Evolutionary conservation across 2,797 vertebrate genomes (phyloP).

Genomic region (Coregonus suidteri): DNA sequence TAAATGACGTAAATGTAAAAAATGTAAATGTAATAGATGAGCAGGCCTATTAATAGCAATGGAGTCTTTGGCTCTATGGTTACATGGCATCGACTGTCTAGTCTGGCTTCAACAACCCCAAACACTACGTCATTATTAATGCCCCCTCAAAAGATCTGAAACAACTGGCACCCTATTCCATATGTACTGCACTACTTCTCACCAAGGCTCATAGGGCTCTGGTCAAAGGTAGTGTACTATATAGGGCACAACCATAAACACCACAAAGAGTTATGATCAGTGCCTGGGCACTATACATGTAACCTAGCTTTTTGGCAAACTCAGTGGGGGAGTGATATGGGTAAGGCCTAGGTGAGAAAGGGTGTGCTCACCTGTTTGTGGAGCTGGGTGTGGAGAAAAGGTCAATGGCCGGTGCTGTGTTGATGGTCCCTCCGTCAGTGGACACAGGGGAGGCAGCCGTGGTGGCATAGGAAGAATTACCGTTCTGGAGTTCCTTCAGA

Average conservation of each 20-base stretch:
- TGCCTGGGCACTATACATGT: not conserved
- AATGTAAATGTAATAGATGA: not conserved
- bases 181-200: too few relatives aligned
- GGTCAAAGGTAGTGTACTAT: too few relatives aligned
- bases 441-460: constrained; percentile 89
- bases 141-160: not conserved
- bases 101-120: not conserved
- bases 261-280: not conserved
- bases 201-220: too few relatives aligned
- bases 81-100: not conserved
- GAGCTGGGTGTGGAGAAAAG: constrained; percentile 92
- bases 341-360: not conserved
- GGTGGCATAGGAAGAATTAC: constrained; percentile 81
- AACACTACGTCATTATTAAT: not conserved
- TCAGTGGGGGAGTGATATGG: not conserved
- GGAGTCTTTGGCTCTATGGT: not conserved
- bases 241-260: too few relatives aligned
- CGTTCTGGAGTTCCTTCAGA: constrained; percentile 93
- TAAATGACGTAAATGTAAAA: too few relatives aligned
- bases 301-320: not conserved
- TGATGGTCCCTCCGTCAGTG: constrained; percentile 79
- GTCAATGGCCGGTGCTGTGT: constrained; percentile 86
- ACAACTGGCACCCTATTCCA: not conserved
- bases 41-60: not conserved
- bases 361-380: constrained; percentile 81